Evolutionary conservation across 2,888 invertebrate genomes (phyloP).

Genomic region (Tubulanus polymorphus): DNA sequence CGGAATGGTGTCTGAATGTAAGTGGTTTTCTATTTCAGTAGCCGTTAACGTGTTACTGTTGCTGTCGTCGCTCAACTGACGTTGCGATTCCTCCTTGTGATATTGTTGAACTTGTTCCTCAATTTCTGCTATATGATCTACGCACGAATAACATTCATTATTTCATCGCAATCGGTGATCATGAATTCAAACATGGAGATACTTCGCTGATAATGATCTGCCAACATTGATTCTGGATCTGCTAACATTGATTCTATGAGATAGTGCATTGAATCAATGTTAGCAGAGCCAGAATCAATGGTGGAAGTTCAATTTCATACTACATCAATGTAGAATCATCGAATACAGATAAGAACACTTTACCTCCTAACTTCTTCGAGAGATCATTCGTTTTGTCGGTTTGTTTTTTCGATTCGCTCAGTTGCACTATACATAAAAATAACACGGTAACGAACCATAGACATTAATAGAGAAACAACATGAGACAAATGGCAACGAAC

Average conservation of each 20-base stretch:
- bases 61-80: neutral
- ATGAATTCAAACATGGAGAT: neutral
- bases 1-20: slow-evolving; percentile 16
- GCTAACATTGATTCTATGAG: no score
- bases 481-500: no score
- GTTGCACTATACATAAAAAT: slow-evolving; percentile 38
- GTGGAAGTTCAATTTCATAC: no score
- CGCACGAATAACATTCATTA: no score
- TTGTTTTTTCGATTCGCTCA: slow-evolving; percentile 47
- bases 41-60: slow-evolving; percentile 8
- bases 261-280: no score
- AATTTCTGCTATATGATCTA: slow-evolving; percentile 24
- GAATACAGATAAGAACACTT: slow-evolving; percentile 12
- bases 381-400: slow-evolving; percentile 42
- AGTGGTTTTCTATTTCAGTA: no score
- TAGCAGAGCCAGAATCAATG: no score
- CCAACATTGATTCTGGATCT: no score
- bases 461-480: no score
- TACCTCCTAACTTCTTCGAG: slow-evolving; percentile 46
- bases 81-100: slow-evolving; percentile 20
- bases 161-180: neutral
- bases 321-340: no score
- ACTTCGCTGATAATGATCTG: no score
- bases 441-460: no score
- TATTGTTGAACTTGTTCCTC: slow-evolving; percentile 23